A percentile compares a stretch with the other conserved stretches of the same genome.
These are phyloP conservation scores for Lerista edwardsae DNA, from an alignment of 2,797 vertebrate genomes.

Conservation along the genomic window DNA sequence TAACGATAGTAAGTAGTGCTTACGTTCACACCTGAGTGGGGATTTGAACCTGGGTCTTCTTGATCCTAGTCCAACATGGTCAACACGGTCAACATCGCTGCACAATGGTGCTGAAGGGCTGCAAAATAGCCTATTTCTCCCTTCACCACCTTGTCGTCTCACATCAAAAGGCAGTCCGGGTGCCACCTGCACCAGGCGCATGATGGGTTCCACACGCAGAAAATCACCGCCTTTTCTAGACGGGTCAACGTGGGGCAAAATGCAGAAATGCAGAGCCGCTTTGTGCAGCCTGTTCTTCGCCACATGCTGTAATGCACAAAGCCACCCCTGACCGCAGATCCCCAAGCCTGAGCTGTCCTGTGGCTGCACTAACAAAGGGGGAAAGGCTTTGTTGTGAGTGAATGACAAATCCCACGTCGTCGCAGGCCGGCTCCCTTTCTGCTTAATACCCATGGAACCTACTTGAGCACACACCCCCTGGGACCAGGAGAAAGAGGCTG, in stretches of 20 bases:
- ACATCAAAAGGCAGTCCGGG: no score
- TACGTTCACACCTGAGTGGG: no score
- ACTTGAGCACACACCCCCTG: background rate
- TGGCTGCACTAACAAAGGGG: background rate
- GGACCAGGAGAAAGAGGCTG: background rate
- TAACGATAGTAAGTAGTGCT: no score
- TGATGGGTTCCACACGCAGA: background rate
- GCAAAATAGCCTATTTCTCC: no score
- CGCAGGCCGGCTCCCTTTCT: background rate
- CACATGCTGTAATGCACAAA: background rate
- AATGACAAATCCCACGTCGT: background rate
- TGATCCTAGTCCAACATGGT: no score
- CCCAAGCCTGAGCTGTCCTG: background rate
- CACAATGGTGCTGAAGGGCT: no score
- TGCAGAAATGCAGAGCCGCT: background rate
- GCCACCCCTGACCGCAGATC: accelerated
- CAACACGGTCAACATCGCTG: no score
- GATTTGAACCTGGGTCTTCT: no score
- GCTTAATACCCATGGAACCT: background rate
- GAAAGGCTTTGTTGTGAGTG: background rate
- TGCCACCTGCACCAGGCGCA: background rate
- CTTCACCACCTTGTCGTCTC: no score
- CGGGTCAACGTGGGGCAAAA: background rate
- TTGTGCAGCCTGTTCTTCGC: background rate
- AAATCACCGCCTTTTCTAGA: background rate